phyloP scores from a whole-genome alignment of 2,113 vertebrate species.

The Gymnogyps californianus region DNA sequence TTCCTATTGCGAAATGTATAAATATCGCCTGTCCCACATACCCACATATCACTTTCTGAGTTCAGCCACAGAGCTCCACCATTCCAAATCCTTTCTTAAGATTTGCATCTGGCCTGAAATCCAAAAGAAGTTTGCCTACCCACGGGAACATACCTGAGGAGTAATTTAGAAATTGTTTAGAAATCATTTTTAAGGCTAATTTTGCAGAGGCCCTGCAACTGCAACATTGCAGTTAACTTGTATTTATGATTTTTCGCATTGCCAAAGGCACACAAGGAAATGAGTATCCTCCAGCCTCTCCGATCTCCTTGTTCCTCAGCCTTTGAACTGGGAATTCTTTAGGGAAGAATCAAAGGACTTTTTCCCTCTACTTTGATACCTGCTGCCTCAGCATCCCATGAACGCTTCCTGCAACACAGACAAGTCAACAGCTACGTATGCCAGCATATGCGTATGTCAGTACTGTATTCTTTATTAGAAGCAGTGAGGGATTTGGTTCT shows the following conservation, averaged over 20 bases:
- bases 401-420: background rate
- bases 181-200: background rate
- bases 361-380: background rate
- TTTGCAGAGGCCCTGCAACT: background rate
- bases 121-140: background rate
- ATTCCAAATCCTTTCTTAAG: background rate
- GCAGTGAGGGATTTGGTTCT: background rate
- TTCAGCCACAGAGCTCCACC: background rate
- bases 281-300: background rate
- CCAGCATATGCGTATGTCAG: fast-evolving
- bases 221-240: background rate
- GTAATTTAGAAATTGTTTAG: background rate
- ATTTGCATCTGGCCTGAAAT: background rate
- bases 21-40: background rate
- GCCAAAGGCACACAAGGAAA: background rate
- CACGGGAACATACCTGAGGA: background rate
- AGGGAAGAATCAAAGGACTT: background rate
- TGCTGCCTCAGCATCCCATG: background rate
- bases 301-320: background rate
- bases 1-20: background rate
- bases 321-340: background rate
- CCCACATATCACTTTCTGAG: background rate
- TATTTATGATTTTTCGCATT: background rate
- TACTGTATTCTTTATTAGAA: background rate
- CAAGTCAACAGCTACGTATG: background rate